Conservation (phyloP, 2,888 invertebrate species). For the Nephrotoma flavescens region DNA sequence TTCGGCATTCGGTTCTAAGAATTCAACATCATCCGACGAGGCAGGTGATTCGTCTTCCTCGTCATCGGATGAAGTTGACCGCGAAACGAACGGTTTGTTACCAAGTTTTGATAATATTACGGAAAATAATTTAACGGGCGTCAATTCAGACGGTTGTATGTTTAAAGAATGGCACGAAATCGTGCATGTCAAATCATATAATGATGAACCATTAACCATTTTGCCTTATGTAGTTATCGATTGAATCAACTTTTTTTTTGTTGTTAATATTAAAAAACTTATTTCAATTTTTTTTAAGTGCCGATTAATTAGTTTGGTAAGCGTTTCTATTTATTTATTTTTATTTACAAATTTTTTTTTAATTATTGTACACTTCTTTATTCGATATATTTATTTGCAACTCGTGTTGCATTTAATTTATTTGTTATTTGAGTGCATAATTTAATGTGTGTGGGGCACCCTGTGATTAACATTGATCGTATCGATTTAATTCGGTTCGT, state of each 20-base stretch:
- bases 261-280: not conserved
- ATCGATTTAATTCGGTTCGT: no score
- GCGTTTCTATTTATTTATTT: not conserved
- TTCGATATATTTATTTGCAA: not conserved
- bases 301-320: not conserved
- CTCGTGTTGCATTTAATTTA: no score
- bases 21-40: not conserved
- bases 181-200: conserved; percentile 53
- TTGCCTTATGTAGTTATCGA: conserved; percentile 95
- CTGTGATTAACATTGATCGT: no score
- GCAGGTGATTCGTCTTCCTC: not conserved
- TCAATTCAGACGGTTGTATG: conserved; percentile 16
- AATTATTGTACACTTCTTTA: not conserved
- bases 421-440: no score
- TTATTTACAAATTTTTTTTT: not conserved
- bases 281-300: not conserved
- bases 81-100: conserved; percentile 21
- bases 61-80: not conserved
- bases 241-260: conserved; percentile 33
- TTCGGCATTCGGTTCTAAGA: not conserved
- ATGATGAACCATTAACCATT: conserved; percentile 72
- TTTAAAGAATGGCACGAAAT: conserved; percentile 92
- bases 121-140: conserved; percentile 3
- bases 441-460: no score
- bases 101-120: conserved; percentile 20